Percentiles rank a stretch among this genome's conserved stretches.
Conservation (phyloP, 2,797 vertebrate genomes). For the Allobates femoralis region DNA sequence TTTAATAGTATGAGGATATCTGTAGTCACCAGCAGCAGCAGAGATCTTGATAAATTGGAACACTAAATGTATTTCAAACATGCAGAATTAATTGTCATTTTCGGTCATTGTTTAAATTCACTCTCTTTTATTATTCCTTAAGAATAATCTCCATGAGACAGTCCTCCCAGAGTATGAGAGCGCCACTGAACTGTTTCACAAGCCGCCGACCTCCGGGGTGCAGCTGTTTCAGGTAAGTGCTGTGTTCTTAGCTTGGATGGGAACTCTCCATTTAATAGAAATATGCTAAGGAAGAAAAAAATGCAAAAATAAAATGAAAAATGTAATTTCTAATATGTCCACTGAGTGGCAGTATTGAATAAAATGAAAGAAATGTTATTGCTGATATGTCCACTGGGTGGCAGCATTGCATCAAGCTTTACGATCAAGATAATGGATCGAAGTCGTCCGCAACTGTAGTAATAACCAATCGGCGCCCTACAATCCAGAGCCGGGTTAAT, state of each 20-base stretch:
- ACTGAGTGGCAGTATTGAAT: neutral
- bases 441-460: too few species aligned
- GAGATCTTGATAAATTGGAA: neutral
- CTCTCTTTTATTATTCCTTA: conserved; percentile 31
- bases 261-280: neutral
- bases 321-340: neutral
- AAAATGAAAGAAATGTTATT: neutral
- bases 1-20: neutral
- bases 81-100: neutral
- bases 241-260: too few species aligned
- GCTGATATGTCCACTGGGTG: neutral
- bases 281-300: neutral
- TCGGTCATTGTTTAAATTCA: neutral
- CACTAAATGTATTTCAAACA: neutral
- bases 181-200: conserved; percentile 82
- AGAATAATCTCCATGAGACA: conserved; percentile 76
- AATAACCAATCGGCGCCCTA: too few species aligned
- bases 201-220: conserved; percentile 79
- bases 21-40: neutral
- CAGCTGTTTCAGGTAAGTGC: conserved; percentile 96
- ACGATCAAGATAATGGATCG: neutral
- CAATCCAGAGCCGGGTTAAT: too few species aligned
- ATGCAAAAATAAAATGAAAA: neutral
- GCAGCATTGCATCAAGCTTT: neutral
- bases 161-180: conserved; percentile 77